Evolutionary conservation across 2,888 invertebrate species (phyloP).

Genomic region (Parnassius smintheus): DNA sequence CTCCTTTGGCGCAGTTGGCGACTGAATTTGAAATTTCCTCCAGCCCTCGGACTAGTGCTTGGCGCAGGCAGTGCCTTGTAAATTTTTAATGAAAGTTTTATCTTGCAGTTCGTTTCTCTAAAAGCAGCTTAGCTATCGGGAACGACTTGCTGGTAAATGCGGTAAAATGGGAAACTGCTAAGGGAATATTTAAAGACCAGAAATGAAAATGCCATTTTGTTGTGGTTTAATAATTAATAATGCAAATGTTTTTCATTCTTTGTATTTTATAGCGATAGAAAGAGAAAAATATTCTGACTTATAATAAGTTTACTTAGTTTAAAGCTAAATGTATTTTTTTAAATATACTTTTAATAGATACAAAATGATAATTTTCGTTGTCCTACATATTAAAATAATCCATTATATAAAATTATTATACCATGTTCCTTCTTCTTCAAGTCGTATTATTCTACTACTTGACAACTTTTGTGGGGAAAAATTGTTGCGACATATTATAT

Average conservation of each 20-base stretch:
- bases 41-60: conserved; percentile 23
- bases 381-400: too few species aligned
- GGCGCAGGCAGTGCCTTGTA: conserved; percentile 28
- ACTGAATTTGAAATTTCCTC: conserved; percentile 32
- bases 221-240: conserved; percentile 15
- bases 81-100: conserved; percentile 35
- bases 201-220: conserved; percentile 21
- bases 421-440: too few species aligned
- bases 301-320: too few species aligned
- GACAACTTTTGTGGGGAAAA: too few species aligned
- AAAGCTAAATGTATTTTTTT: too few species aligned
- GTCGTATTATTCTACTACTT: too few species aligned
- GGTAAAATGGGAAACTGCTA: conserved; percentile 26
- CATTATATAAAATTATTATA: too few species aligned
- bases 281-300: too few species aligned
- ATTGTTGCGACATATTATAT: too few species aligned
- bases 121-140: conserved; percentile 29
- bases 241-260: conserved; percentile 1
- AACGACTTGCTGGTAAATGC: conserved; percentile 25
- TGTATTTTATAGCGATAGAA: neutral
- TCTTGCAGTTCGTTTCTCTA: conserved; percentile 27
- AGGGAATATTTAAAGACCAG: conserved; percentile 19
- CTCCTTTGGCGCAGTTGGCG: conserved; percentile 32
- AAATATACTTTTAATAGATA: too few species aligned
- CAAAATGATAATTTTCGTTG: too few species aligned